Evolutionary conservation across 2,888 invertebrate genomes (phyloP).

Genomic region (Sesamia inferens): DNA sequence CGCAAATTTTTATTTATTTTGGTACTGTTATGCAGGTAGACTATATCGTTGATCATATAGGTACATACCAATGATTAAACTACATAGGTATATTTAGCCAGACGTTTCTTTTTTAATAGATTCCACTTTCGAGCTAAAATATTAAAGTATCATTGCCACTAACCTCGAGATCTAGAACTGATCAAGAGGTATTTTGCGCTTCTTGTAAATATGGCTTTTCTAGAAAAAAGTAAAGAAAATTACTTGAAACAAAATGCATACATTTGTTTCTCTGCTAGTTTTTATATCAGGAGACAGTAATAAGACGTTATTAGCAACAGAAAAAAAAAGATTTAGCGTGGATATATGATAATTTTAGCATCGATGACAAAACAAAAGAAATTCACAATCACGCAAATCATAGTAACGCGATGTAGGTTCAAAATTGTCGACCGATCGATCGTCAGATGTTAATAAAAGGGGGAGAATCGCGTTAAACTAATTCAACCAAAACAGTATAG

Average conservation of each 20-base stretch:
- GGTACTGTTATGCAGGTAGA: neutral
- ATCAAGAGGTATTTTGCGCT: slow-evolving; percentile 29
- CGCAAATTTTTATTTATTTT: neutral
- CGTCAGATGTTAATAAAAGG: neutral
- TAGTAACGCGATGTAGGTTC: neutral
- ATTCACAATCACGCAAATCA: neutral
- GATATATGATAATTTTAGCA: neutral
- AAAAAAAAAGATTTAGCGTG: too few relatives aligned
- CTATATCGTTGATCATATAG: neutral
- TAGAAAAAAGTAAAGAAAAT: slow-evolving; percentile 25
- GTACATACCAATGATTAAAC: neutral
- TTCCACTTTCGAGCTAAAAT: neutral
- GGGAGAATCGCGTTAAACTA: too few relatives aligned
- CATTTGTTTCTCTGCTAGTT: neutral
- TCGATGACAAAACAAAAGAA: neutral
- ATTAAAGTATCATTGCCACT: slow-evolving; percentile 2
- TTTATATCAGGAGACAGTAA: too few relatives aligned
- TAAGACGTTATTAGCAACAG: too few relatives aligned
- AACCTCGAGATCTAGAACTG: slow-evolving; percentile 24
- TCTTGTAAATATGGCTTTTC: slow-evolving; percentile 24
- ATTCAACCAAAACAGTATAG: too few relatives aligned
- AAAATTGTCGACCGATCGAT: neutral
- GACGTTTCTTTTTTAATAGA: neutral
- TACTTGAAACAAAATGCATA: neutral
- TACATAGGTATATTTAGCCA: neutral